phyloP scores from a whole-genome alignment of 2,888 invertebrate species.

The Thysanoteuthis rhombus region DNA sequence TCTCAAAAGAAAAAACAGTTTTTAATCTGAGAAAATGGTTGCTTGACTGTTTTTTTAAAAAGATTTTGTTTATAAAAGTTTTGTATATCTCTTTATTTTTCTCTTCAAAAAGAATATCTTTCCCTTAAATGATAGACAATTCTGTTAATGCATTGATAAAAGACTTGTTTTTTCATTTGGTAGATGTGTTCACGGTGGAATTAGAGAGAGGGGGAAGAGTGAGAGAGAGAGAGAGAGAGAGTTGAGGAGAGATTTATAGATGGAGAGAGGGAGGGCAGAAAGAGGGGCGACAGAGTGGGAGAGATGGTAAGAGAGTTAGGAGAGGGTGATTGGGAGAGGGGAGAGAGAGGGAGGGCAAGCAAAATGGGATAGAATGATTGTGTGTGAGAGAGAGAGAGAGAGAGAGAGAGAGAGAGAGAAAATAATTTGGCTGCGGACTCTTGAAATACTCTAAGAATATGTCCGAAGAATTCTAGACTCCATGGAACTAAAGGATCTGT shows the following conservation, averaged over 20 bases:
- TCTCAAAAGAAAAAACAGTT: too few relatives aligned
- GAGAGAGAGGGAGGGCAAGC: background rate
- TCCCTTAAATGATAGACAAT: background rate
- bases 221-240: background rate
- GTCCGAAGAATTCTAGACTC: too few relatives aligned
- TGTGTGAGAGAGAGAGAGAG: background rate
- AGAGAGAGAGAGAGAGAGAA: background rate
- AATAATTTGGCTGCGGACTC: background rate
- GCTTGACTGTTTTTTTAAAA: too few relatives aligned
- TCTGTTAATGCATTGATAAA: background rate
- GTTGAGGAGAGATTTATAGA: too few relatives aligned
- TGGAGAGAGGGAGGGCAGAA: too few relatives aligned
- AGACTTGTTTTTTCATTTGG: background rate
- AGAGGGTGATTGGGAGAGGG: background rate
- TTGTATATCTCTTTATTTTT: background rate
- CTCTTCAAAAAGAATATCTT: background rate
- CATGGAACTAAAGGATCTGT: too few relatives aligned
- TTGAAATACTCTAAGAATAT: too few relatives aligned
- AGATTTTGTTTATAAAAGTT: too few relatives aligned
- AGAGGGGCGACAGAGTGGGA: background rate
- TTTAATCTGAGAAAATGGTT: too few relatives aligned
- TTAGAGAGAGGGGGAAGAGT: background rate
- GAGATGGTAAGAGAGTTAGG: background rate
- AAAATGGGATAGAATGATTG: background rate
- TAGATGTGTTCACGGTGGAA: background rate